These are phyloP conservation scores for Gymnopithys bicolor DNA, from an alignment of 2,797 vertebrate species.

Conservation along the genomic window DNA sequence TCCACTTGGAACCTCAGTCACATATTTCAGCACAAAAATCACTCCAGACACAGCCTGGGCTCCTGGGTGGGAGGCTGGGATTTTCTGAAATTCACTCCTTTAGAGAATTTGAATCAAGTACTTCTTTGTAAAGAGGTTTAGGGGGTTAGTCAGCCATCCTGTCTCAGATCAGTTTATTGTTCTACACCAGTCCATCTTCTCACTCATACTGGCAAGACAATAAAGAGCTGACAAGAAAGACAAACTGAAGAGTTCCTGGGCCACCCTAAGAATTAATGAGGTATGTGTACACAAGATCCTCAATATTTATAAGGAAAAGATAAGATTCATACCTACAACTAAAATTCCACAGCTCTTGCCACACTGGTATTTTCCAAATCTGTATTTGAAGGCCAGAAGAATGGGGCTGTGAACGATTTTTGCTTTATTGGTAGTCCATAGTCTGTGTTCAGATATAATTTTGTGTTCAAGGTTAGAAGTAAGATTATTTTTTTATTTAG, in stretches of 20 bases:
- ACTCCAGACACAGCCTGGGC: background rate
- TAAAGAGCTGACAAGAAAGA: background rate
- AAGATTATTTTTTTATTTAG: background rate
- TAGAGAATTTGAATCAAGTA: background rate
- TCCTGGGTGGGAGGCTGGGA: rapidly evolving
- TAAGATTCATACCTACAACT: background rate
- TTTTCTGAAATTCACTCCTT: background rate
- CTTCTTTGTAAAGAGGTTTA: background rate
- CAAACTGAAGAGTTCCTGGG: background rate
- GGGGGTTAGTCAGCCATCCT: background rate
- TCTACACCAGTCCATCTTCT: background rate
- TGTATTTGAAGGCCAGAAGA: background rate
- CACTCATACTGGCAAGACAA: background rate
- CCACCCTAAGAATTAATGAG: background rate
- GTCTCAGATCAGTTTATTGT: background rate
- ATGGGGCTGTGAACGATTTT: background rate
- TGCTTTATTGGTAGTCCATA: background rate
- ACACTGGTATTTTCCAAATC: background rate
- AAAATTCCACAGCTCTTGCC: background rate
- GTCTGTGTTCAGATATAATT: background rate
- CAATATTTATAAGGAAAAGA: background rate
- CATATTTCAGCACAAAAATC: background rate
- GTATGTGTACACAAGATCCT: background rate
- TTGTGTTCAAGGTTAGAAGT: background rate
- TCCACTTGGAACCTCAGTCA: background rate